Conservation (phyloP, 2,113 vertebrate species). For the Ptyas mucosa region DNA sequence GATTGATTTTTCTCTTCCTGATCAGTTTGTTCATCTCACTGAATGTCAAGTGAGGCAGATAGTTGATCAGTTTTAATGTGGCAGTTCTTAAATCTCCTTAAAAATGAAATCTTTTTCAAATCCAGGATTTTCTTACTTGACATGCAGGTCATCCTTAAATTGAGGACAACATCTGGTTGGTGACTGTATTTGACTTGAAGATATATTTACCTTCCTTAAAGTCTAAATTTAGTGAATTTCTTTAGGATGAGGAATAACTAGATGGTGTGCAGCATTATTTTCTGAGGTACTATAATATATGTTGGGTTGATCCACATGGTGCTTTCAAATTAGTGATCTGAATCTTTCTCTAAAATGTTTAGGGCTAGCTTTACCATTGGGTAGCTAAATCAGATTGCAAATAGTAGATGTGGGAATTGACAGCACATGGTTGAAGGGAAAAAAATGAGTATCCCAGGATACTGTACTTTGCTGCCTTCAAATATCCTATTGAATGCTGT, state of each 20-base stretch:
- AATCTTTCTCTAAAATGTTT: neutral
- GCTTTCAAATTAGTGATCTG: neutral
- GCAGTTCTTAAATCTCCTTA: neutral
- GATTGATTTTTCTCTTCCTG: conserved; percentile 4
- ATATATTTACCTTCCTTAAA: neutral
- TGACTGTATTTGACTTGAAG: neutral
- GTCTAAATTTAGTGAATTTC: neutral
- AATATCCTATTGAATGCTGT: neutral
- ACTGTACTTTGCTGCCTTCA: neutral
- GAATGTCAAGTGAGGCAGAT: neutral
- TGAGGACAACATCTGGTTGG: neutral
- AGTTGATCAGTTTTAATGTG: neutral
- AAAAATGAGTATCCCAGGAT: neutral
- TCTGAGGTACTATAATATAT: neutral
- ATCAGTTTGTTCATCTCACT: neutral
- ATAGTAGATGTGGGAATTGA: neutral
- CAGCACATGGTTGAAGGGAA: neutral
- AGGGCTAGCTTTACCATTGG: neutral
- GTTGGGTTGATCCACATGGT: neutral
- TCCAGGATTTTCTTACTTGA: neutral
- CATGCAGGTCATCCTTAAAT: neutral
- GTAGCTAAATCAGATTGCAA: neutral
- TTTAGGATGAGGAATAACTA: neutral
- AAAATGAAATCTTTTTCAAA: neutral
- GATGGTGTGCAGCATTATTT: neutral